Evolutionary conservation across 2,797 vertebrate genomes (phyloP).

Genomic region (Paratrypauchen microcephalus): DNA sequence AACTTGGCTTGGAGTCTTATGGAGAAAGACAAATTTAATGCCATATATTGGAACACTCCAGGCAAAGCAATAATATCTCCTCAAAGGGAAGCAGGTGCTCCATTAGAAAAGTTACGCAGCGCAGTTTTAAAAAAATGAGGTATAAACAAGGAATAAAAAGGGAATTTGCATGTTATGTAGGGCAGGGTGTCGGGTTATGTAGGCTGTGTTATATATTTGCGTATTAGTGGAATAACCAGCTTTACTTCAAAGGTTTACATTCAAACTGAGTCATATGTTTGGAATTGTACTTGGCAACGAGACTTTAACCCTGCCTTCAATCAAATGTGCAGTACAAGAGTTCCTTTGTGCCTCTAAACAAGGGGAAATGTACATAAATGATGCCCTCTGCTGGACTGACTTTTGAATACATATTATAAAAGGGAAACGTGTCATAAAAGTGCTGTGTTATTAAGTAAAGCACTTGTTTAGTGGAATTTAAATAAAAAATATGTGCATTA

Average conservation of each 20-base stretch:
- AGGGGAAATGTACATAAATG: conserved; percentile 9
- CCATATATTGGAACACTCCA: too few species aligned
- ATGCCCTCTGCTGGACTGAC: conserved; percentile 56
- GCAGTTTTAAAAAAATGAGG: neutral
- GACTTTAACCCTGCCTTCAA: neutral
- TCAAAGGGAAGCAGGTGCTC: neutral
- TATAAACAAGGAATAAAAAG: neutral
- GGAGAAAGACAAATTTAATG: too few species aligned
- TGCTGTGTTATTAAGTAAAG: neutral
- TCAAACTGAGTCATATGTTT: conserved; percentile 8
- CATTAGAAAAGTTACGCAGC: neutral
- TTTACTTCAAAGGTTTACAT: neutral
- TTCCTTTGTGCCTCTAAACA: neutral
- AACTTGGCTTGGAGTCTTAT: too few species aligned
- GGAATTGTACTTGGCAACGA: neutral
- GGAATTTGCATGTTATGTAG: neutral
- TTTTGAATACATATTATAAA: conserved; percentile 17
- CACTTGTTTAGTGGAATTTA: conserved; percentile 16
- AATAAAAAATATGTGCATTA: neutral
- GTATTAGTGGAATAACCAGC: neutral
- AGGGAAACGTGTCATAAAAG: neutral
- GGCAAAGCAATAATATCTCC: neutral
- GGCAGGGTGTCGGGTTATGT: too few species aligned
- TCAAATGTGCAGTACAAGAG: conserved; percentile 5
- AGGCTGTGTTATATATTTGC: neutral